Percentiles rank a stretch among this genome's conserved stretches.
phyloP scores from a whole-genome alignment of 2,888 invertebrate genomes.

The Brachycybe producta region DNA sequence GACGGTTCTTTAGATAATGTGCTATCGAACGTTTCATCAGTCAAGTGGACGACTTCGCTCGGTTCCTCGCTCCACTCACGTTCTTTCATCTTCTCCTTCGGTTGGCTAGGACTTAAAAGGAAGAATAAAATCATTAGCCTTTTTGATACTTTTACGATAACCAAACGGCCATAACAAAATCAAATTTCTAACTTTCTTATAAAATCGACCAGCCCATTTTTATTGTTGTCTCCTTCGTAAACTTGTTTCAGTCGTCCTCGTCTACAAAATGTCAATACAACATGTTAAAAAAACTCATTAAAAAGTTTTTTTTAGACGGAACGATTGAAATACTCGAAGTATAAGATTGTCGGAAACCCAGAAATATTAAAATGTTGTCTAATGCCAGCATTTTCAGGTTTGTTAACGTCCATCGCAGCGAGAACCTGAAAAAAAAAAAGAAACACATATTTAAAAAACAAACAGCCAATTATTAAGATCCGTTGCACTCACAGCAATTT shows the following conservation, averaged over 20 bases:
- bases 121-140: neutral
- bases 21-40: conserved; percentile 41
- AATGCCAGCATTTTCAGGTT: conserved; percentile 62
- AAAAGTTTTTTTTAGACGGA: neutral
- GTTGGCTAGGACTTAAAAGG: conserved; percentile 38
- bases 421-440: conserved; percentile 38
- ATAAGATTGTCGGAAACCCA: conserved; percentile 72
- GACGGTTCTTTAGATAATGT: conserved; percentile 48
- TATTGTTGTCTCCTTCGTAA: conserved; percentile 75
- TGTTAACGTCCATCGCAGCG: conserved; percentile 77
- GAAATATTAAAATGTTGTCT: conserved; percentile 69
- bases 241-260: conserved; percentile 56
- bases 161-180: neutral
- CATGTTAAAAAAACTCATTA: neutral
- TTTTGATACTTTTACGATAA: neutral
- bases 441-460: neutral
- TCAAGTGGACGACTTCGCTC: conserved; percentile 66
- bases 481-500: conserved; percentile 41
- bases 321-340: conserved; percentile 46
- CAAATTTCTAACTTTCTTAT: conserved; percentile 43
- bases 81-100: conserved; percentile 47
- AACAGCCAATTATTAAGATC: neutral
- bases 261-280: conserved; percentile 39
- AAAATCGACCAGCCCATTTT: conserved; percentile 59
- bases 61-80: conserved; percentile 68